A percentile compares a stretch with the other conserved stretches of the same genome.
phyloP scores from a whole-genome alignment of 2,888 invertebrate genomes.

The Sarcophaga carnaria region DNA sequence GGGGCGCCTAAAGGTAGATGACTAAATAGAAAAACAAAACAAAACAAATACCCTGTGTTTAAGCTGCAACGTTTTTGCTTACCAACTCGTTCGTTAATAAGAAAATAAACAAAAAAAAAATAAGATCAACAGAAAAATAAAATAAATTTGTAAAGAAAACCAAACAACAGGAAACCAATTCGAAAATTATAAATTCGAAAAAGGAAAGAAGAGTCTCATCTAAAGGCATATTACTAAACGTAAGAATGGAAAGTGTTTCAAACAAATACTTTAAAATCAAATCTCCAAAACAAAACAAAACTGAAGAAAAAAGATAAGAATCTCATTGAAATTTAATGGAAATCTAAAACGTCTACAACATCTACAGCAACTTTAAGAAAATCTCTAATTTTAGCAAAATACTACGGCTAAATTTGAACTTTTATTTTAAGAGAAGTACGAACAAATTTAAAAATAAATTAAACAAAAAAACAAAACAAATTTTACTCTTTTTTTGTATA shows the following conservation, averaged over 20 bases:
- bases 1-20: slow-evolving; percentile 77
- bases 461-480: not conserved
- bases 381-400: slow-evolving; percentile 19
- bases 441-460: slow-evolving; percentile 48
- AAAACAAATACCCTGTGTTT: slow-evolving; percentile 46
- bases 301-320: slow-evolving; percentile 33
- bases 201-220: slow-evolving; percentile 63
- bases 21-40: slow-evolving; percentile 64
- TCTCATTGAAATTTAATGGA: slow-evolving; percentile 46
- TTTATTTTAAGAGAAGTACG: not conserved
- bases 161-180: not conserved
- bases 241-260: not conserved
- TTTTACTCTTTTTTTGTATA: slow-evolving; percentile 21
- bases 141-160: not conserved
- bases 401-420: too few species aligned
- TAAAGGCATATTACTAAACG: not conserved
- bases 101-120: not conserved
- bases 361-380: slow-evolving; percentile 13
- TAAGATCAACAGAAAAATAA: not conserved
- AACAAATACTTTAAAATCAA: not conserved
- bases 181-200: slow-evolving; percentile 20
- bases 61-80: slow-evolving; percentile 42
- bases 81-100: not conserved
- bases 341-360: slow-evolving; percentile 6
- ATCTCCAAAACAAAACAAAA: slow-evolving; percentile 2